Evolutionary conservation across 2,797 vertebrate species (phyloP), one percentile per base, ranked within the genome.

Genomic region (Poeciliopsis presidionis): DNA sequence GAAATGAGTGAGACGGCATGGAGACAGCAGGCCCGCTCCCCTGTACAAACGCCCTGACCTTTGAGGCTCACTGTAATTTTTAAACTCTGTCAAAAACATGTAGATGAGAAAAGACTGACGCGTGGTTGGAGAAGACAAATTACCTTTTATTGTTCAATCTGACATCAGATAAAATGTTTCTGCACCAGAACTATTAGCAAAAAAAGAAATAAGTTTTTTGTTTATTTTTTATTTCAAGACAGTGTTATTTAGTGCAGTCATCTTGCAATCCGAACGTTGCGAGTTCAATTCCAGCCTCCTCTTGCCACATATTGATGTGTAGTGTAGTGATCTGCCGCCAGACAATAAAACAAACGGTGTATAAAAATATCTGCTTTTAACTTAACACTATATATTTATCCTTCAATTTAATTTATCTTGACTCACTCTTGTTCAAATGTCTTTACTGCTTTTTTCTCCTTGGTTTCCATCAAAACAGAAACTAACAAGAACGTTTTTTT

Each of bases 21-120:
- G 92, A 91, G 90, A 94, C 90, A 91, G 91, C 87, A 83, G 87
- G 61, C 87, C 84, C 90, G 91, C 90, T 77, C 87, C 90, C 85
- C 80, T 86, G 80, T 80, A 85, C 82, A 91, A 94, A 93, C 89
- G 92, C 77, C 82, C 74, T 74, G 79, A 75, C 76, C 55, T 45
- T 75, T 67, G 85, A 74, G 89, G 80, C 81, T 45, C 7, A 46
- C 71, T 85, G 45, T 67, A 57, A 63, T 87, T 61, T 84, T 85
- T 69, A 83, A 72, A 39, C 53, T 75, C 25, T 76, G 67, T 36
- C 53, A 69, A 25, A 33, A 41, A 51, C 36, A 80, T 82, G 4
- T 4, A 43, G 65, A 43, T 69, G 39, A 69, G 22, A 43, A 41
- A 25, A 70, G 39, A n/a, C 45, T 13, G 16, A 2, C 12, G 0